Evolutionary conservation across 2,888 invertebrate species (phyloP).

Genomic region (Ganaspis brasiliensis): DNA sequence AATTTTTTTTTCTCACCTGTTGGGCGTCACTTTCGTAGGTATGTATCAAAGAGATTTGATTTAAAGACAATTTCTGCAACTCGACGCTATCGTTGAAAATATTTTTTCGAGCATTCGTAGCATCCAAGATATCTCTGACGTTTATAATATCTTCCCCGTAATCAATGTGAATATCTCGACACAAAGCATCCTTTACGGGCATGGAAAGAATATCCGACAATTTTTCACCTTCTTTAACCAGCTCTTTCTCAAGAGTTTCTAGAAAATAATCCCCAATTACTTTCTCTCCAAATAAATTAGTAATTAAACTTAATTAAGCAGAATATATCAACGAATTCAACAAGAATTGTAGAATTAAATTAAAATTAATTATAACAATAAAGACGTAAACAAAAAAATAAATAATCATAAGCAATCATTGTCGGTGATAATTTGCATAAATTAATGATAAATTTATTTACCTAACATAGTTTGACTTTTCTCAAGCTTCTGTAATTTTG

Average conservation of each 20-base stretch:
- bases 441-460: too few species aligned
- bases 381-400: too few species aligned
- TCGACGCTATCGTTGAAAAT: constrained; percentile 89
- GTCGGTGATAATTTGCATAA: too few species aligned
- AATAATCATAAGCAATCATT: too few species aligned
- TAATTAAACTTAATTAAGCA: too few species aligned
- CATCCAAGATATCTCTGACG: constrained; percentile 87
- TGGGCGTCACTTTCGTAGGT: constrained; percentile 89
- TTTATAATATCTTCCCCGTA: constrained; percentile 88
- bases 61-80: constrained; percentile 88
- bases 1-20: constrained; percentile 80
- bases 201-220: constrained; percentile 89
- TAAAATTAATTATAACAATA: too few species aligned
- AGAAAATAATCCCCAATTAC: not conserved
- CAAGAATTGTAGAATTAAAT: too few species aligned
- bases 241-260: constrained; percentile 86
- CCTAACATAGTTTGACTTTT: constrained; percentile 84
- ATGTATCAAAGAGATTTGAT: constrained; percentile 89
- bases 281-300: not conserved
- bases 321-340: too few species aligned
- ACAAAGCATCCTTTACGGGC: constrained; percentile 90
- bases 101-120: constrained; percentile 86
- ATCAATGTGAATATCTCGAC: constrained; percentile 86
- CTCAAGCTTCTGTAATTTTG: constrained; percentile 83
- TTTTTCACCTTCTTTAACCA: constrained; percentile 89